phyloP scores from a whole-genome alignment of 2,888 invertebrate genomes.

The Clusia tigrina region DNA sequence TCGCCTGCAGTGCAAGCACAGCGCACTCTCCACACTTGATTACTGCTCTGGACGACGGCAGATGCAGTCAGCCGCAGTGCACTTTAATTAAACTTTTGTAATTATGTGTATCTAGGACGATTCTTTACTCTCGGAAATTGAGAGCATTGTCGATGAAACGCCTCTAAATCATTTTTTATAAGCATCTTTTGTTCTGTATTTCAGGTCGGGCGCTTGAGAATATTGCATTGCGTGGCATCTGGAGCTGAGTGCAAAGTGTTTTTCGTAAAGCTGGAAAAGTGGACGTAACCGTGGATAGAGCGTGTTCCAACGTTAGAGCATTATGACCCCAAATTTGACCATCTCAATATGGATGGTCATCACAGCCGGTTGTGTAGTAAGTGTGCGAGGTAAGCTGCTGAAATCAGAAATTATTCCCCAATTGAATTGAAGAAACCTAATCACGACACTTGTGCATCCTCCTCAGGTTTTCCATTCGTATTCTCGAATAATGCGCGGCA shows the following conservation, averaged over 20 bases:
- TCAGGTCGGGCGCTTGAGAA: too few species aligned
- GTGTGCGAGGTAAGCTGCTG: background rate
- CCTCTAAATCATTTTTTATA: too few species aligned
- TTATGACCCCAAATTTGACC: constrained; percentile 36
- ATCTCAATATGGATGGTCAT: constrained; percentile 37
- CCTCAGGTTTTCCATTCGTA: constrained; percentile 54
- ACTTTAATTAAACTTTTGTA: constrained; percentile 27
- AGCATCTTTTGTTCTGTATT: too few species aligned
- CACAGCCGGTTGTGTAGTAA: background rate
- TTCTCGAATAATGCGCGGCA: constrained; percentile 45
- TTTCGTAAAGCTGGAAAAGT: constrained; percentile 11
- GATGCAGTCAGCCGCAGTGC: background rate
- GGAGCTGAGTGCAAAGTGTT: too few species aligned
- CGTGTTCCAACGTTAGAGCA: constrained; percentile 17
- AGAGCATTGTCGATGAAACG: too few species aligned
- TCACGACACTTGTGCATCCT: too few species aligned
- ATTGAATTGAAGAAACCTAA: too few species aligned
- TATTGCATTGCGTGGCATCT: too few species aligned
- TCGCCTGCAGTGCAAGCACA: background rate
- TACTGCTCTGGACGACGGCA: background rate
- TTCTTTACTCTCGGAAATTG: too few species aligned
- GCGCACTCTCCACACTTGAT: background rate
- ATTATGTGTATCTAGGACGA: constrained; percentile 21
- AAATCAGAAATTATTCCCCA: too few species aligned
- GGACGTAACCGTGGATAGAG: constrained; percentile 2